Conservation (phyloP, 2,888 invertebrate genomes). For the Callimorpha dominula region DNA sequence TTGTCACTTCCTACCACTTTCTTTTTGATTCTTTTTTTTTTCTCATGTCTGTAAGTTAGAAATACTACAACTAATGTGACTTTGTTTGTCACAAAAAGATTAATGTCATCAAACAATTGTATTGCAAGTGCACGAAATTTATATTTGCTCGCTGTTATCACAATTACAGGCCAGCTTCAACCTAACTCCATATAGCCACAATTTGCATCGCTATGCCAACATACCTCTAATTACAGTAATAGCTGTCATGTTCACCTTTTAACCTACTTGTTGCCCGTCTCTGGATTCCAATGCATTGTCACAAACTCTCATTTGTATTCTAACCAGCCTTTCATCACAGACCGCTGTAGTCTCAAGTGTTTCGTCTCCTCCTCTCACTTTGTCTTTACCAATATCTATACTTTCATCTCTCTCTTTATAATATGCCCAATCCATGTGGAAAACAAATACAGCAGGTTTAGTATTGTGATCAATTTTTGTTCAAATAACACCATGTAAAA, state of each 20-base stretch:
- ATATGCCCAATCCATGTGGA: slow-evolving; percentile 71
- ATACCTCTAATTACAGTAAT: slow-evolving; percentile 80
- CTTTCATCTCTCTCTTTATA: slow-evolving; percentile 65
- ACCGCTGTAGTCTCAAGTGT: slow-evolving; percentile 80
- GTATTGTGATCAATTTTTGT: slow-evolving; percentile 71
- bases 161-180: slow-evolving; percentile 31
- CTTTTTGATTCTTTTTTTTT: background rate
- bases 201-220: slow-evolving; percentile 75
- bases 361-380: slow-evolving; percentile 66
- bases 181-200: slow-evolving; percentile 50
- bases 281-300: slow-evolving; percentile 81
- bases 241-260: slow-evolving; percentile 81
- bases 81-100: background rate
- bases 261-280: slow-evolving; percentile 78
- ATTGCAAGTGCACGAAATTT: slow-evolving; percentile 1
- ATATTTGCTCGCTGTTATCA: slow-evolving; percentile 12
- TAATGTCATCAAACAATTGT: background rate
- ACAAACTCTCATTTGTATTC: slow-evolving; percentile 70
- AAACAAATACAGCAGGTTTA: slow-evolving; percentile 70
- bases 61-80: background rate
- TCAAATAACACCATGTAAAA: slow-evolving; percentile 58
- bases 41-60: background rate
- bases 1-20: background rate
- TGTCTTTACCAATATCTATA: slow-evolving; percentile 49
- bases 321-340: slow-evolving; percentile 71